phyloP scores from a whole-genome alignment of 2,797 vertebrate species.

The Acipenser transmontanus region DNA sequence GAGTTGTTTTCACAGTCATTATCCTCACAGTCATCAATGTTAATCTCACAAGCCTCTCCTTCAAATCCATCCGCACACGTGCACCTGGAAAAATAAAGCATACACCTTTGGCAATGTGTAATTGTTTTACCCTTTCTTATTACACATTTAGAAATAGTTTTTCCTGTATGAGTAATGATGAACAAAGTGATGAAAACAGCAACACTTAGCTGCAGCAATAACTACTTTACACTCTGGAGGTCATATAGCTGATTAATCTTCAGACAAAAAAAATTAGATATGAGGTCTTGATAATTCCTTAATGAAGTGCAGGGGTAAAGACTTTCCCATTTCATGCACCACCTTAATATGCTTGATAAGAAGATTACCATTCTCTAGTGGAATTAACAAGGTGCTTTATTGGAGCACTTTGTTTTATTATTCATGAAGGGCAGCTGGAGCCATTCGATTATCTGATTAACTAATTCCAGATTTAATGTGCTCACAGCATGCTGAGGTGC shows the following conservation, averaged over 20 bases:
- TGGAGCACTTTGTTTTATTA: conserved; percentile 54
- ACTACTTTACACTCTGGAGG: conserved; percentile 19
- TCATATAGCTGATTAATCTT: conserved; percentile 21
- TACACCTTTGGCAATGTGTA: conserved; percentile 4
- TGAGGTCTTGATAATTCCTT: conserved; percentile 36
- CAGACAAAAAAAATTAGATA: conserved; percentile 27
- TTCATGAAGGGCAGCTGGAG: conserved; percentile 53
- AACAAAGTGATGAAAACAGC: no score
- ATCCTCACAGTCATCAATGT: conserved; percentile 94
- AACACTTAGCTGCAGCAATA: conserved; percentile 15
- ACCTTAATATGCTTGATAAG: conserved; percentile 45
- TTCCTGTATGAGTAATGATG: no score
- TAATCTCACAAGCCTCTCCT: conserved; percentile 85
- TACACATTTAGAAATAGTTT: not conserved
- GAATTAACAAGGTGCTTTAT: conserved; percentile 51
- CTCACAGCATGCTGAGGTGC: conserved; percentile 46
- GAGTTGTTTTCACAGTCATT: conserved; percentile 98
- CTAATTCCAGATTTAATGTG: conserved; percentile 55
- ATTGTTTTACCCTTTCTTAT: conserved; percentile 2
- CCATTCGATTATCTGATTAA: conserved; percentile 55
- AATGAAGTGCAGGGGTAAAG: conserved; percentile 39
- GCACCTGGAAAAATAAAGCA: conserved; percentile 66
- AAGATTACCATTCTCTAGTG: conserved; percentile 41
- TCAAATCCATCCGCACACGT: conserved; percentile 91
- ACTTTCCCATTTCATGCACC: conserved; percentile 30